Evolutionary conservation across 2,888 invertebrate genomes (phyloP), one percentile per base, ranked within the genome.

Genomic region (Trissoscelio sp.): DNA sequence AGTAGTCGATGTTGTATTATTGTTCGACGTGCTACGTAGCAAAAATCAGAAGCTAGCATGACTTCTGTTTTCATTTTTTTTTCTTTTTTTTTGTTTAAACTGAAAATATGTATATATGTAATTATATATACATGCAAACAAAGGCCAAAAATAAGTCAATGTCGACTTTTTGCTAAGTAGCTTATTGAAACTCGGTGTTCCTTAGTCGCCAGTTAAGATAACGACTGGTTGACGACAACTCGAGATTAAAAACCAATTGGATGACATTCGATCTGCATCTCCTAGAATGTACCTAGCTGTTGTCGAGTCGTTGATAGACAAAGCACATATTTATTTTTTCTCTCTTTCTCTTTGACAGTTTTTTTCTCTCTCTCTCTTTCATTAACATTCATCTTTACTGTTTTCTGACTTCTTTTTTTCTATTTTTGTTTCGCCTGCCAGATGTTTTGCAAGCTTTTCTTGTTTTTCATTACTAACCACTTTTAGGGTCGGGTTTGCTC

Each of bases 281-380:
- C 87, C 87, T 89, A 86, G 87, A 87, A 70, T 82, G 82, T 85
- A 89, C 87, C 86, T 88, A 89, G 89, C 91, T 91, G 89, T 91
- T 90, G 91, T 90, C 90, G 91, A 91, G 91, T 91, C 91, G 91
- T 90, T 91, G 91, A 91, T 90, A 91, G 91, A 91, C 91, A 89
- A 88, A 91, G 90, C 90, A 88, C 87, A 90, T 86, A 86, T 86
- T 82, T 82, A 60, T 66, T 66, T 81, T 73, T 64, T 73, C 31
- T 83, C 79, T 82, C 83, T 81, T 79, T 70, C 64, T 69, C 58
- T 73, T 28, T 51, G 7, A 51, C 9, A 14, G 48, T 62, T 75
- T 84, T 72, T 83, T 66, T 42, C 44, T 66, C 82, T 86, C 81
- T 86, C 78, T 85, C 82, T 85, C 57, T 82, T 83, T 55, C 58